A percentile compares a stretch with the other conserved stretches of the same genome.
These are phyloP conservation scores for Scaptomyza montana DNA, from an alignment of 1,140 invertebrate genomes.

Conservation along the genomic window DNA sequence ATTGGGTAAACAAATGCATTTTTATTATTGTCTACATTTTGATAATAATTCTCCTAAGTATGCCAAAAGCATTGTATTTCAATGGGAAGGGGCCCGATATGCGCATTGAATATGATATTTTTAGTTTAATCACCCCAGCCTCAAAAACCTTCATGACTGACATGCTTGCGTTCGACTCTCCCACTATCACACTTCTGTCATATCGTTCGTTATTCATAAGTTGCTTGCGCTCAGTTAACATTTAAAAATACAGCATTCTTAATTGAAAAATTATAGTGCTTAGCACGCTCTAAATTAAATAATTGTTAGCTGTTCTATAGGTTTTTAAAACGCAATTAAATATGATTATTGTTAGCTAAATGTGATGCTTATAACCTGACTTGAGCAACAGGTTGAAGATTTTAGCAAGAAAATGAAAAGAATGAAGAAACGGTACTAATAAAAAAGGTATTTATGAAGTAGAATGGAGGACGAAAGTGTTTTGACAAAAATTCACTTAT, in stretches of 20 bases:
- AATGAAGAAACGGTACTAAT: not conserved
- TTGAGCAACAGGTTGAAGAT: not conserved
- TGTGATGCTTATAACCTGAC: not conserved
- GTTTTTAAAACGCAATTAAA: constrained; percentile 53
- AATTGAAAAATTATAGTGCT: constrained; percentile 36
- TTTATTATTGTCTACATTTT: not conserved
- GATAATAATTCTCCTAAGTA: constrained; percentile 18
- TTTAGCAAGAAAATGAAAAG: not conserved
- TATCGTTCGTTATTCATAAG: constrained; percentile 10
- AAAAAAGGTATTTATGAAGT: too few relatives aligned
- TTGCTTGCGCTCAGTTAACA: not conserved
- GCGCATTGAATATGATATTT: constrained; percentile 20
- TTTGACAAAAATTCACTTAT: too few relatives aligned
- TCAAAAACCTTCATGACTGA: constrained; percentile 10
- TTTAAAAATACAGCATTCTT: not conserved
- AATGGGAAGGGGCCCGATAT: constrained; percentile 15
- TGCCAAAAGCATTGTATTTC: constrained; percentile 12
- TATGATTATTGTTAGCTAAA: constrained; percentile 11
- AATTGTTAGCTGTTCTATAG: constrained; percentile 45
- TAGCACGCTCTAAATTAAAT: constrained; percentile 51
- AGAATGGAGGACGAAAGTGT: too few relatives aligned
- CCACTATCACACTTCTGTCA: constrained; percentile 12
- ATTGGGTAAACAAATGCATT: constrained; percentile 6
- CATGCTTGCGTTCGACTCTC: not conserved
- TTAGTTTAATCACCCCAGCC: constrained; percentile 3